Evolutionary conservation across 2,888 invertebrate genomes (phyloP).

Genomic region (Trichogramma evanescens): DNA sequence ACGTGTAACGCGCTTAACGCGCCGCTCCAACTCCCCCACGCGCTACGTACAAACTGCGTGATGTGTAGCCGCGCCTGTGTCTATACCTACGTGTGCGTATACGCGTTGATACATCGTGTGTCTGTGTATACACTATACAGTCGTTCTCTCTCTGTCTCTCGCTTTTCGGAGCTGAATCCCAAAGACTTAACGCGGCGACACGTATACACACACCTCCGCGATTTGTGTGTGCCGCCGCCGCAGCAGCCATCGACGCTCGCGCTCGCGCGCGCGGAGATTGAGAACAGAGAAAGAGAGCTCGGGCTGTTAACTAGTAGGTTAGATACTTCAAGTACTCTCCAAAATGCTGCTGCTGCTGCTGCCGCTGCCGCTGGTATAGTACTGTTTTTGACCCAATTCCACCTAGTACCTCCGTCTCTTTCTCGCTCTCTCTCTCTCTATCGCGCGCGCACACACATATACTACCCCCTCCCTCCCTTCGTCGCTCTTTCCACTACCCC

Average conservation of each 20-base stretch:
- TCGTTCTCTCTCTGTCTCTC: no score
- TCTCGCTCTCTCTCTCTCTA: not conserved
- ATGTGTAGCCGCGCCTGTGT: no score
- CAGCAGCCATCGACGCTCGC: not conserved
- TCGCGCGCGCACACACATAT: not conserved
- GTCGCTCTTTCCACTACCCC: not conserved
- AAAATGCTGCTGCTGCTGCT: conserved; percentile 27
- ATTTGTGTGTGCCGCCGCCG: no score
- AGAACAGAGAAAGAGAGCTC: not conserved
- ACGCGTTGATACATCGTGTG: no score
- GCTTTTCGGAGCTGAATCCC: no score
- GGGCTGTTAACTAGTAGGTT: conserved; percentile 13
- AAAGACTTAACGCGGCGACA: no score
- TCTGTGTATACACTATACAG: no score
- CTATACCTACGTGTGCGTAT: no score
- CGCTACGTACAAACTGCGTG: no score
- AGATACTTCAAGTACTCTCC: conserved; percentile 39
- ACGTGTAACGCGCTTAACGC: no score
- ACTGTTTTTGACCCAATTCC: conserved; percentile 36
- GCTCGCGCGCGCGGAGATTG: not conserved
- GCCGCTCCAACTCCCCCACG: no score
- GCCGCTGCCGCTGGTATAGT: not conserved
- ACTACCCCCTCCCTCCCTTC: not conserved
- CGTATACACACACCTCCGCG: no score
- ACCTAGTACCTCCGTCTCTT: conserved; percentile 9